Conservation (phyloP, 2,113 vertebrate genomes). For the Nicator chloris region DNA sequence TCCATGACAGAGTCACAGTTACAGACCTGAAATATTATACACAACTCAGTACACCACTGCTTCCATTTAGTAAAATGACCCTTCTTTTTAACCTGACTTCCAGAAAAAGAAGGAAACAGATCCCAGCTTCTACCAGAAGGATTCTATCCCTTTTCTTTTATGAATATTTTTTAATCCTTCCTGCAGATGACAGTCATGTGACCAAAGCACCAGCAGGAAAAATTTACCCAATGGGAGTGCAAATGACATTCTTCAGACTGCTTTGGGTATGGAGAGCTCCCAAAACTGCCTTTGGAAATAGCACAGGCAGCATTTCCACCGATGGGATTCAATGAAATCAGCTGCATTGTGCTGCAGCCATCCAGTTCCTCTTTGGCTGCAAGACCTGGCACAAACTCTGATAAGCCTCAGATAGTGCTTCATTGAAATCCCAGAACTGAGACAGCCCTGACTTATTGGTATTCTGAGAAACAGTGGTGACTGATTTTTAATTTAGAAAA, state of each 20-base stretch:
- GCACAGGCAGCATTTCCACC: slow-evolving; percentile 5
- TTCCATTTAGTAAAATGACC: background rate
- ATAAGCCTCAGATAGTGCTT: slow-evolving; percentile 39
- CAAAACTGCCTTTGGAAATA: slow-evolving; percentile 31
- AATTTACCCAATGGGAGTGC: background rate
- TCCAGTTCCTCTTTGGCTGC: slow-evolving; percentile 54
- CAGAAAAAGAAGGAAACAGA: background rate
- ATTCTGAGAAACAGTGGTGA: background rate
- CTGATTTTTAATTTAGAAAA: slow-evolving; percentile 51
- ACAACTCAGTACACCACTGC: background rate
- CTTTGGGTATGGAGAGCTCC: slow-evolving; percentile 35
- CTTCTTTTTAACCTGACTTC: background rate
- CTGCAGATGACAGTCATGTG: background rate
- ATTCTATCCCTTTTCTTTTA: background rate
- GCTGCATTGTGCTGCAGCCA: slow-evolving; percentile 39
- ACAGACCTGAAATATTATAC: background rate
- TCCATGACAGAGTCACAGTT: background rate
- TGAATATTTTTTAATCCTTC: background rate
- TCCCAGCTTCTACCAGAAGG: background rate
- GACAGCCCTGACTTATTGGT: slow-evolving; percentile 44
- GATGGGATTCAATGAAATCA: slow-evolving; percentile 48
- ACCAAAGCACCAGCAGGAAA: background rate
- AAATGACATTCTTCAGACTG: slow-evolving; percentile 26
- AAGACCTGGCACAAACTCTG: slow-evolving; percentile 5
- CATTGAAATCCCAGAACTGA: slow-evolving; percentile 14